Conservation (phyloP, 2,888 invertebrate species). For the Eupsilia transversa region DNA sequence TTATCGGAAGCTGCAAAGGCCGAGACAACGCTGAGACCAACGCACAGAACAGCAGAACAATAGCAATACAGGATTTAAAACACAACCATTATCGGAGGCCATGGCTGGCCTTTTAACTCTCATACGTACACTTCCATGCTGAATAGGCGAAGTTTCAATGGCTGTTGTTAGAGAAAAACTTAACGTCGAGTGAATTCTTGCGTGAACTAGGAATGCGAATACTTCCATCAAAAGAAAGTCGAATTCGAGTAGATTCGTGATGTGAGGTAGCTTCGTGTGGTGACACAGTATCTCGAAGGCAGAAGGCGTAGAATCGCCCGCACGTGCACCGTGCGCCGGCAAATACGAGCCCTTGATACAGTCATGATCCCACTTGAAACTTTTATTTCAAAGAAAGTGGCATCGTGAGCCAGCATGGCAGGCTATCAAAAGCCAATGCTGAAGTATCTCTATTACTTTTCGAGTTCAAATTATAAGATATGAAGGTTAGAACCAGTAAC, state of each 20-base stretch:
- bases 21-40: constrained; percentile 13
- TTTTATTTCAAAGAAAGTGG: constrained; percentile 78
- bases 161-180: constrained; percentile 80
- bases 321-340: constrained; percentile 45
- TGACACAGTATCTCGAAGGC: constrained; percentile 64
- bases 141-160: constrained; percentile 78
- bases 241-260: constrained; percentile 67
- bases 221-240: constrained; percentile 77
- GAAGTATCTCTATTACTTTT: constrained; percentile 70
- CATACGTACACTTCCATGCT: constrained; percentile 64
- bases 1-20: constrained; percentile 12
- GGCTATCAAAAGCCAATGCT: constrained; percentile 69
- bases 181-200: constrained; percentile 79
- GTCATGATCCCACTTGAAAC: constrained; percentile 77
- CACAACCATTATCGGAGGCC: constrained; percentile 35
- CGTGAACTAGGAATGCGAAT: constrained; percentile 78
- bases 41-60: constrained; percentile 34
- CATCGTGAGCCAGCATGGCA: constrained; percentile 66
- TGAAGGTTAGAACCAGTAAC: constrained; percentile 12
- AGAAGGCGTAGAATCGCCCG: constrained; percentile 69
- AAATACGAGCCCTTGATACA: constrained; percentile 69
- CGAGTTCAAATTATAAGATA: constrained; percentile 57
- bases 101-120: constrained; percentile 53
- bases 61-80: constrained; percentile 43
- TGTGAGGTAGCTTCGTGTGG: constrained; percentile 46